Base-by-base conservation (phyloP, 2,888 invertebrate species). In the Hirtodrosophila trivittata region DNA sequence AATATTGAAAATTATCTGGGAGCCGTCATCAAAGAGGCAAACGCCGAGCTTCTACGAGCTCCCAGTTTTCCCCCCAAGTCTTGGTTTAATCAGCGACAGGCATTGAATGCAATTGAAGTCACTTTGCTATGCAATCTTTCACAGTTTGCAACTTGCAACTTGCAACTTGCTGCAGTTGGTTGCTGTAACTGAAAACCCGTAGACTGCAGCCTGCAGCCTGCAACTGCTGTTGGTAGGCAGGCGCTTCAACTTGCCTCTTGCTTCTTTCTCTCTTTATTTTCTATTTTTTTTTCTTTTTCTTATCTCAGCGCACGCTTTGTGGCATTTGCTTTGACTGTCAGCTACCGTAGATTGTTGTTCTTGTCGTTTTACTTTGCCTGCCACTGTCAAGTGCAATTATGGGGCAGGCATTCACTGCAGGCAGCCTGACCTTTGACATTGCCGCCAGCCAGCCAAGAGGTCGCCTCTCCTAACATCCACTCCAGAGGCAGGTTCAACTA, bases 341-440 rank as follows among this genome's bases (percentile, higher is more conserved):
- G 59, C 69, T 74, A 74, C 71, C 58, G 75, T 14, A 49, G 70
- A 46, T 50, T 4, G 37, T 63, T 33, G 37, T 35, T 49, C 43
- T 49, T 45, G 49, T 46, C 42, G 63, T 56, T 59, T 63, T 58
- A 66, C 47, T 49, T 58, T 54, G 74, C 59, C 45, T 41, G 71
- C 42, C 67, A 67, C 74, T 83, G 82, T 87, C 87, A 80, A 87
- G 82, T 82, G 80, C 82, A 86, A 85, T 82, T 86, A 85, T 78
- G 68, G 59, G 69, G 60, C 57, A 58, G 65, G 28, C 83, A 85
- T 85, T 86, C 82, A 68, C 72, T 64, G 55, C 28, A 28, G n/a
- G 18, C 54, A 51, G 16, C 50, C 39, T 32, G 75, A 82, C 83
- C 82, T 82, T 67, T 86, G 70, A 76, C 86, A 77, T 33, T 57